Conservation (phyloP, 2,888 invertebrate genomes). For the Tillus elongatus region DNA sequence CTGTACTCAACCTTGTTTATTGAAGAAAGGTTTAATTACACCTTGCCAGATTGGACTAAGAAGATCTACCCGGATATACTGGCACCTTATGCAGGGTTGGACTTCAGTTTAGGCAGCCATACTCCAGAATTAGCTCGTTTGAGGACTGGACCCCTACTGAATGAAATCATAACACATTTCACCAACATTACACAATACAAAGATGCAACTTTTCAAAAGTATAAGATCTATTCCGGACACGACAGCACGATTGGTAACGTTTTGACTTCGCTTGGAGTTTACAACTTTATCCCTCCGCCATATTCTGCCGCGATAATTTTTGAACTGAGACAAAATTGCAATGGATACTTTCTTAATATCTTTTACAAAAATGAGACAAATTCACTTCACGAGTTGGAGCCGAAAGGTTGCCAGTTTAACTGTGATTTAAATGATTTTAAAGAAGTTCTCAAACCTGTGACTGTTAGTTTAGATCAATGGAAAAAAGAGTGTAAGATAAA, state of each 20-base stretch:
- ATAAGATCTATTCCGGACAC: slow-evolving; percentile 2
- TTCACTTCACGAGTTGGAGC: slow-evolving; percentile 51
- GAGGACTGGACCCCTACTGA: slow-evolving; percentile 57
- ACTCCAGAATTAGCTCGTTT: slow-evolving; percentile 51
- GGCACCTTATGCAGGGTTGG: slow-evolving; percentile 51
- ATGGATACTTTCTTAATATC: slow-evolving; percentile 28
- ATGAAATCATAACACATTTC: slow-evolving; percentile 59
- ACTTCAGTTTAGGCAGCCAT: slow-evolving; percentile 48
- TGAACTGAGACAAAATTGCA: slow-evolving; percentile 53
- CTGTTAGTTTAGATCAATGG: slow-evolving; percentile 52
- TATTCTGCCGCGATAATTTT: slow-evolving; percentile 61
- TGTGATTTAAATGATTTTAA: slow-evolving; percentile 56
- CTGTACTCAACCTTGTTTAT: slow-evolving; percentile 48
- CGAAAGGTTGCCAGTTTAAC: slow-evolving; percentile 52
- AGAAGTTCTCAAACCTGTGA: slow-evolving; percentile 49
- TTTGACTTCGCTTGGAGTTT: slow-evolving; percentile 63
- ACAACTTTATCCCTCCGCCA: slow-evolving; percentile 56
- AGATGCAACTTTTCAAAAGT: not conserved
- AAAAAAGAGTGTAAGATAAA: slow-evolving; percentile 60
- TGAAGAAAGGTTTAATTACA: slow-evolving; percentile 54
- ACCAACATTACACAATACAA: not conserved
- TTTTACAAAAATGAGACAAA: slow-evolving; percentile 62
- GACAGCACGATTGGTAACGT: slow-evolving; percentile 71
- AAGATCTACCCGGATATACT: slow-evolving; percentile 54
- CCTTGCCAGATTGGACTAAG: slow-evolving; percentile 34